phyloP scores from a whole-genome alignment of 2,797 vertebrate species.

The Sebastes elongatus region DNA sequence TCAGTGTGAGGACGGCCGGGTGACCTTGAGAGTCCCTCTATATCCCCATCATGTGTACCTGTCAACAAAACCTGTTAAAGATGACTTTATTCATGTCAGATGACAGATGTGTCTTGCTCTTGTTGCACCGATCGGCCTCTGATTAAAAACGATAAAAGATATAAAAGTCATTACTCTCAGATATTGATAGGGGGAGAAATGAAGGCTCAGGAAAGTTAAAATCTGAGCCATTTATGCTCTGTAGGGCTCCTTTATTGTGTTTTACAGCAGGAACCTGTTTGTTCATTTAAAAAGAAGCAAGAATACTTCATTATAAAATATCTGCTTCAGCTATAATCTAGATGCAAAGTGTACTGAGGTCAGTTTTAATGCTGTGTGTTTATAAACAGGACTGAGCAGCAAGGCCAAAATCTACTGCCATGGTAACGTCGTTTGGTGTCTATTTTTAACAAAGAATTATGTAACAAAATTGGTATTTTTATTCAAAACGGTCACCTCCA shows the following conservation, averaged over 20 bases:
- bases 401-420: not conserved
- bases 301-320: slow-evolving; percentile 34
- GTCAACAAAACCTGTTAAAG: slow-evolving; percentile 21
- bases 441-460: slow-evolving; percentile 55
- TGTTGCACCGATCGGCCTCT: not conserved
- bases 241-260: not conserved
- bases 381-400: slow-evolving; percentile 4
- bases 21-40: slow-evolving; percentile 68
- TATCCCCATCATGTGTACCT: slow-evolving; percentile 23
- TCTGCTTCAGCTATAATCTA: slow-evolving; percentile 4
- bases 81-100: not conserved
- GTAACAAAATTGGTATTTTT: slow-evolving; percentile 41
- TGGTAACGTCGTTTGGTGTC: slow-evolving; percentile 37
- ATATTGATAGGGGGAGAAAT: not conserved
- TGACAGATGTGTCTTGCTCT: not conserved
- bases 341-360: slow-evolving; percentile 5
- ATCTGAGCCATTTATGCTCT: not conserved
- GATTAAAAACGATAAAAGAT: not conserved
- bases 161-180: not conserved
- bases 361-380: slow-evolving; percentile 5
- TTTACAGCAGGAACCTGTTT: not conserved
- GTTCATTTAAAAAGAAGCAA: slow-evolving; percentile 1
- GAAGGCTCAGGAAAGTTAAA: not conserved
- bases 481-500: slow-evolving; percentile 23
- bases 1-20: slow-evolving; percentile 4